A percentile compares a stretch with the other conserved stretches of the same genome.
phyloP scores from a whole-genome alignment of 2,888 invertebrate species.

The Antheraea assamensis region DNA sequence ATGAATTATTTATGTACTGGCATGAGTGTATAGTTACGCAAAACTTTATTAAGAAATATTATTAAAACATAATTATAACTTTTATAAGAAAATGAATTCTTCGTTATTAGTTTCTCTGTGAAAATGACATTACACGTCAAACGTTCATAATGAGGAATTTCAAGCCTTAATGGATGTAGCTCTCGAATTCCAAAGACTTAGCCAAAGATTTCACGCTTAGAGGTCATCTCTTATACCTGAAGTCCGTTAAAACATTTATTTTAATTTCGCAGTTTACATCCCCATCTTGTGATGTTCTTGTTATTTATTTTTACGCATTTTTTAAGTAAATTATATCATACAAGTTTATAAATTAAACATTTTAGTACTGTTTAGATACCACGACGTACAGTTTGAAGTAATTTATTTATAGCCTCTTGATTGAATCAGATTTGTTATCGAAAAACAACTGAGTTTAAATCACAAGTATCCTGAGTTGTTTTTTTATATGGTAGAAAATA shows the following conservation, averaged over 20 bases:
- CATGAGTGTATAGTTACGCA: not conserved
- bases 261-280: slow-evolving; percentile 51
- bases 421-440: not conserved
- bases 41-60: slow-evolving; percentile 10
- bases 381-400: not conserved
- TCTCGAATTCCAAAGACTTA: not conserved
- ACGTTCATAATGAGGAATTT: not conserved
- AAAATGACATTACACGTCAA: not conserved
- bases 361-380: slow-evolving; percentile 31
- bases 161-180: not conserved
- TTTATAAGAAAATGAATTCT: not conserved
- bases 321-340: not conserved
- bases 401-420: not conserved
- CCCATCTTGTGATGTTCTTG: slow-evolving; percentile 47
- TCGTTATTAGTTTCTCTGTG: not conserved
- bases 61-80: too few species aligned
- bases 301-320: not conserved
- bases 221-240: slow-evolving; percentile 41
- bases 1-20: slow-evolving; percentile 56
- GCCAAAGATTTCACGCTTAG: not conserved
- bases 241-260: slow-evolving; percentile 53
- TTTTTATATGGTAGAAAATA: not conserved
- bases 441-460: not conserved
- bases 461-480: not conserved
- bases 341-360: slow-evolving; percentile 48